Conservation (phyloP, 2,113 vertebrate species). For the Myiagra hebetior region DNA sequence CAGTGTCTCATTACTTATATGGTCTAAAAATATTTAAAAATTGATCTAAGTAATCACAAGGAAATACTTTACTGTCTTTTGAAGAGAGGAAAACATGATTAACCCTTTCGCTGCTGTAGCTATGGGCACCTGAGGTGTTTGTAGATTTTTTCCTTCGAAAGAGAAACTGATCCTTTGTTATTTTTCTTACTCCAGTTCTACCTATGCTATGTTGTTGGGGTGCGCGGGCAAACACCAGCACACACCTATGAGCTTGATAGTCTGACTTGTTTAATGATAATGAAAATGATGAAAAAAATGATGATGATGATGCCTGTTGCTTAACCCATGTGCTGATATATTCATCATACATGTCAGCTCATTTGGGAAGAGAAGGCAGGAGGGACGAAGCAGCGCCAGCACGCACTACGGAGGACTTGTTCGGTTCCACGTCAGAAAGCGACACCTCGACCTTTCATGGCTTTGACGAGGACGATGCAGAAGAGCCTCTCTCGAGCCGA, state of each 20-base stretch:
- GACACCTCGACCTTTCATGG: slow-evolving; percentile 98
- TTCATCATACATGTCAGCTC: slow-evolving; percentile 92
- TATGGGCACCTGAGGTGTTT: slow-evolving; percentile 37
- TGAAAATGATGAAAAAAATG: slow-evolving; percentile 66
- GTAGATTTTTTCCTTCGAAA: slow-evolving; percentile 13
- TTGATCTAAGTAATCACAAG: background rate
- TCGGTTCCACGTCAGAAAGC: slow-evolving; percentile 97
- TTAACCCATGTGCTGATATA: slow-evolving; percentile 92
- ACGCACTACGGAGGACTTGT: slow-evolving; percentile 92
- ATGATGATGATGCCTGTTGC: slow-evolving; percentile 83
- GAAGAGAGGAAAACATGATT: slow-evolving; percentile 44
- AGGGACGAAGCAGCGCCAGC: slow-evolving; percentile 83
- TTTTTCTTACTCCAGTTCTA: slow-evolving; percentile 30
- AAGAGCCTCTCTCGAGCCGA: slow-evolving; percentile 85
- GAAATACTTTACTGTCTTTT: slow-evolving; percentile 38
- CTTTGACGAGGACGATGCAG: slow-evolving; percentile 96
- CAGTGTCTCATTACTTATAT: background rate
- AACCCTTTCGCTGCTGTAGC: slow-evolving; percentile 69
- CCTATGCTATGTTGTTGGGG: slow-evolving; percentile 8
- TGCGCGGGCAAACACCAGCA: background rate
- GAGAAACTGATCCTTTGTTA: background rate
- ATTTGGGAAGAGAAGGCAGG: slow-evolving; percentile 86
- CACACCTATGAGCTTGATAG: slow-evolving; percentile 36
- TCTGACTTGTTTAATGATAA: slow-evolving; percentile 58
- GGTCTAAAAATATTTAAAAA: slow-evolving; percentile 41